Evolutionary conservation across 92 coral and sea anemone species (phyloP), one percentile per base, ranked within the genome.

Genomic region (Micromussa lordhowensis): DNA sequence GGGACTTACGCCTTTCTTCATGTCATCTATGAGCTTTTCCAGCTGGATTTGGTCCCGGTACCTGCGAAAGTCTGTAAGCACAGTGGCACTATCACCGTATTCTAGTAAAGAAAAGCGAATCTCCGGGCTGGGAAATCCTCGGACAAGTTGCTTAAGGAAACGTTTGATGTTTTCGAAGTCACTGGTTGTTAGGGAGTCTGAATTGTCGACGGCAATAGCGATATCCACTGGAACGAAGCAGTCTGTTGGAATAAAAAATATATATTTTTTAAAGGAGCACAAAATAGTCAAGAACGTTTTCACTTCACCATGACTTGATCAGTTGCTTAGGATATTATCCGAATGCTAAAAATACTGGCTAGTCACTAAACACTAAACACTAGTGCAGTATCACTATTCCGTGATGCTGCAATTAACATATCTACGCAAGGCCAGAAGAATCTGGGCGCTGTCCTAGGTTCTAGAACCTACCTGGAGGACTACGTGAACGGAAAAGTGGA

Each of bases 171-270:
- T 85, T 34, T 78, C 75, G 87, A 93, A 84, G 26, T 93, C 98
- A 24, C 80, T 84, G 73, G 84, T 88, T 59, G 85, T 85, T 55
- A 87, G 59, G 68, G 81, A 69, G 21, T 81, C 86, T 29, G 98
- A 89, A 7, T 92, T 72, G 64, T 95, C 94, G 17, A 95, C 70
- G 26, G 93, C 98, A 64, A 95, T 88, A 64, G 90, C 98, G 9
- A 95, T 86, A 80, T 95, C 98, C 98, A 93, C 89, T 3, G 98
- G 96, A 19, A 91, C 93, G 70, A 91, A 86, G 36, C 96, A 93
- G 61, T 86, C 98, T 95, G 82, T 74, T 57, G 64, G 38, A 68
- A 78, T 31, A 26, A 30, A 68, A 30, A 21, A 5, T 5, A 75
- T 11, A 21, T 1, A 6, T 19, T 5, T 58, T 19, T 57, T 58